Percentiles rank a stretch among this genome's conserved stretches.
These are phyloP conservation scores for Stenurella melanura DNA, from an alignment of 2,888 invertebrate species.

Conservation along the genomic window DNA sequence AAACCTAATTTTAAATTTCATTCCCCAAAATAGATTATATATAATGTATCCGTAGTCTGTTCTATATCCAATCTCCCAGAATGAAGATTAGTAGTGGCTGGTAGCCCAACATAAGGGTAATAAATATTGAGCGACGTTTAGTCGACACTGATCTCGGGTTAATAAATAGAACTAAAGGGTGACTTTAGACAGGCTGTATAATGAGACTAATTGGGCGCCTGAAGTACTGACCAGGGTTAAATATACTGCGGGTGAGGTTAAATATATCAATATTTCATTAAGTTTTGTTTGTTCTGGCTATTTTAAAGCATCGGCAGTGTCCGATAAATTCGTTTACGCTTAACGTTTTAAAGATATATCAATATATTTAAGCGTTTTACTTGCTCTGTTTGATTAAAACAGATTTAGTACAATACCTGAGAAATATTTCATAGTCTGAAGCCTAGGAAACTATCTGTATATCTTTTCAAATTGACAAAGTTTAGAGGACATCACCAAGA, in stretches of 20 bases:
- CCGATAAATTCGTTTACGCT: no score
- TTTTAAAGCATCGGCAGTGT: background rate
- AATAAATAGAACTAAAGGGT: slow-evolving; percentile 33
- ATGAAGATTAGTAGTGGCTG: slow-evolving; percentile 26
- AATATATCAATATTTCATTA: slow-evolving; percentile 25
- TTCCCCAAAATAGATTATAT: background rate
- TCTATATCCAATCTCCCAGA: slow-evolving; percentile 7
- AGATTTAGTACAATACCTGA: no score
- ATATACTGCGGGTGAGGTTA: slow-evolving; percentile 13
- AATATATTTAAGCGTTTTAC: no score
- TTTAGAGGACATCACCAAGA: no score
- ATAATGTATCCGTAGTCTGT: background rate
- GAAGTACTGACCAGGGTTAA: slow-evolving; percentile 32
- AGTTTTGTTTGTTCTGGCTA: slow-evolving; percentile 26
- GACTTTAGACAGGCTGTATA: slow-evolving; percentile 10
- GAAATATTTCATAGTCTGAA: no score
- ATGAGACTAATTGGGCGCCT: slow-evolving; percentile 34
- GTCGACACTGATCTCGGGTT: slow-evolving; percentile 39
- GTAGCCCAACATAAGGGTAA: slow-evolving; percentile 35
- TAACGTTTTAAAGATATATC: no score
- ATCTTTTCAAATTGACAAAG: no score
- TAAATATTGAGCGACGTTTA: slow-evolving; percentile 41
- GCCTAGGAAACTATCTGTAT: no score
- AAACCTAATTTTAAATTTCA: background rate
- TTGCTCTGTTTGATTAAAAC: no score